Percentiles rank a stretch among this genome's conserved stretches.
These are phyloP conservation scores for Gymnocheta viridis DNA, from an alignment of 2,888 invertebrate genomes.

Conservation along the genomic window DNA sequence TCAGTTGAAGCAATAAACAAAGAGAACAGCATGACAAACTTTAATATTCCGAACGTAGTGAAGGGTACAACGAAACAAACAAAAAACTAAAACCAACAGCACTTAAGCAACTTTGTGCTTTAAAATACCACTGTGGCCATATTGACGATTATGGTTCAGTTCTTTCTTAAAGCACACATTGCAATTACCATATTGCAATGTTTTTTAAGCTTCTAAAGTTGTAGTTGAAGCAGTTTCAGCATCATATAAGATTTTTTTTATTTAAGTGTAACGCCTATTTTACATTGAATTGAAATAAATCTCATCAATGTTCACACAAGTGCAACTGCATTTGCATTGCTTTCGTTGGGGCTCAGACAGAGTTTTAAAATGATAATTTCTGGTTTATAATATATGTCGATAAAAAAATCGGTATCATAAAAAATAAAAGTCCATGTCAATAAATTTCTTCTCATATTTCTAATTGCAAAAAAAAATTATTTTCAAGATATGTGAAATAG, in stretches of 20 bases:
- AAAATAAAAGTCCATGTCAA: not conserved
- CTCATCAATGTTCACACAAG: constrained; percentile 35
- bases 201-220: not conserved
- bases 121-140: constrained; percentile 13
- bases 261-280: constrained; percentile 31
- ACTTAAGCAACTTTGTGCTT: not conserved
- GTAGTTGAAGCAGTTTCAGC: constrained; percentile 10
- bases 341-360: not conserved
- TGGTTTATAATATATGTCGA: not conserved
- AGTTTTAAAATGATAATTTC: not conserved
- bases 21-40: too few species aligned
- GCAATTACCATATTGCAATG: not conserved
- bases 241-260: constrained; percentile 4
- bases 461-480: too few species aligned
- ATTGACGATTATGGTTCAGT: constrained; percentile 20
- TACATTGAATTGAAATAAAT: constrained; percentile 54
- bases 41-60: too few species aligned
- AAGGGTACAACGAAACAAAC: too few species aligned
- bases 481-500: not conserved
- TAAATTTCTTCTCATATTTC: too few species aligned
- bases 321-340: constrained; percentile 8
- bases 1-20: too few species aligned
- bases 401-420: too few species aligned
- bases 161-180: not conserved
- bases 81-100: too few species aligned